Conservation (phyloP, 2,797 vertebrate genomes). For the Remorina albescens region DNA sequence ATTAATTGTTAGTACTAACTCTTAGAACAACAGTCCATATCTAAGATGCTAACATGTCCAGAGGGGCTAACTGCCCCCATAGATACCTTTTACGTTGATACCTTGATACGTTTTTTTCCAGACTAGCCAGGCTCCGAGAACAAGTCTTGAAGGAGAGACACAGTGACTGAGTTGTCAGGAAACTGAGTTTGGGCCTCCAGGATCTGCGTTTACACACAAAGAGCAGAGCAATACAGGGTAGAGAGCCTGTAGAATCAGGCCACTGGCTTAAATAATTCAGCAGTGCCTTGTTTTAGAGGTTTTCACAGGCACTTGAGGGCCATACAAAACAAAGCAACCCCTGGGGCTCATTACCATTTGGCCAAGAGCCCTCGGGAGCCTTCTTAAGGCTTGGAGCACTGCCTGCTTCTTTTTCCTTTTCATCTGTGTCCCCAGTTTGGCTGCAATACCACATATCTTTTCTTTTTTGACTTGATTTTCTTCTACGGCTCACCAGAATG, state of each 20-base stretch:
- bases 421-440: constrained; percentile 75
- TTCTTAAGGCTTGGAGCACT: constrained; percentile 81
- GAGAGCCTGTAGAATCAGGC: constrained; percentile 67
- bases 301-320: constrained; percentile 84
- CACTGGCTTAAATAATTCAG: constrained; percentile 83
- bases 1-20: constrained; percentile 1
- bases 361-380: constrained; percentile 80
- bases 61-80: constrained; percentile 17
- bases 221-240: constrained; percentile 57
- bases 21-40: background rate
- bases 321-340: constrained; percentile 84
- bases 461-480: constrained; percentile 73
- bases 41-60: constrained; percentile 4
- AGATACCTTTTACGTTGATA: too few species aligned
- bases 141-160: constrained; percentile 29
- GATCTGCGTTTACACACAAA: constrained; percentile 49
- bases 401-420: constrained; percentile 77
- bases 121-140: constrained; percentile 27
- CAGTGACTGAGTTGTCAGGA: constrained; percentile 13
- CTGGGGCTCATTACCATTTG: constrained; percentile 86
- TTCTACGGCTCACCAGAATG: constrained; percentile 63
- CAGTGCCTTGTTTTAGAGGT: constrained; percentile 80
- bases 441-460: constrained; percentile 68
- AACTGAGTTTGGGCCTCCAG: constrained; percentile 52
- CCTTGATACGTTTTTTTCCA: too few species aligned